These are phyloP conservation scores for Allobates femoralis DNA, from an alignment of 2,797 vertebrate genomes.

Conservation along the genomic window DNA sequence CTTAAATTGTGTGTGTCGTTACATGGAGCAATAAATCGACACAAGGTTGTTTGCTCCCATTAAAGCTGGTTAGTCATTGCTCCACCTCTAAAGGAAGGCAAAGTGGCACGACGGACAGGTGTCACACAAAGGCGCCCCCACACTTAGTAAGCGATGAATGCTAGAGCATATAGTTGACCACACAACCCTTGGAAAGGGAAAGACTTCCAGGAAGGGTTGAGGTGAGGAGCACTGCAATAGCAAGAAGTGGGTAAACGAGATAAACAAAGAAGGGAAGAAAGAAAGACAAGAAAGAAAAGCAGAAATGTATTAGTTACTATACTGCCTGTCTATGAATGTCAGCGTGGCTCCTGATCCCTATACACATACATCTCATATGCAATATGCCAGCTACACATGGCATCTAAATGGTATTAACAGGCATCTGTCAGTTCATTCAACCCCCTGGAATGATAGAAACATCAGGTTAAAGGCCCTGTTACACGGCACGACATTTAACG, in stretches of 20 bases:
- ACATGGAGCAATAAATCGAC: conserved; percentile 27
- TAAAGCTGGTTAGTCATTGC: conserved; percentile 27
- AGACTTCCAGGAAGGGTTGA: conserved; percentile 69
- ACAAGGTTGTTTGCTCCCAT: conserved; percentile 20
- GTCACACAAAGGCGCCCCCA: conserved; percentile 71
- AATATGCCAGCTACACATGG: neutral
- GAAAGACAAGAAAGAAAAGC: conserved; percentile 68
- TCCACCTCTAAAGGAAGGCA: conserved; percentile 68
- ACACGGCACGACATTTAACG: too few species aligned
- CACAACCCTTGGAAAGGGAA: conserved; percentile 64
- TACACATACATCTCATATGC: neutral
- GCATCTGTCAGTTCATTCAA: too few species aligned
- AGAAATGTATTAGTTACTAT: neutral
- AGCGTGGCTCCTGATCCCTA: too few species aligned
- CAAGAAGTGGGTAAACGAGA: conserved; percentile 70
- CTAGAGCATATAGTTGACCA: conserved; percentile 69
- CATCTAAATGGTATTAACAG: too few species aligned
- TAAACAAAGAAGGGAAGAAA: conserved; percentile 64
- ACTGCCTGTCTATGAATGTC: neutral
- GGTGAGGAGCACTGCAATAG: conserved; percentile 71
- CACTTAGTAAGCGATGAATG: conserved; percentile 75
- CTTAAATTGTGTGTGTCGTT: conserved; percentile 14
- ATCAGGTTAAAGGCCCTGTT: too few species aligned
- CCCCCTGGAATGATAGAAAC: too few species aligned
- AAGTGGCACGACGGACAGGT: conserved; percentile 74